phyloP scores from a whole-genome alignment of 1,140 invertebrate species.

The Andricus grossulariae region DNA sequence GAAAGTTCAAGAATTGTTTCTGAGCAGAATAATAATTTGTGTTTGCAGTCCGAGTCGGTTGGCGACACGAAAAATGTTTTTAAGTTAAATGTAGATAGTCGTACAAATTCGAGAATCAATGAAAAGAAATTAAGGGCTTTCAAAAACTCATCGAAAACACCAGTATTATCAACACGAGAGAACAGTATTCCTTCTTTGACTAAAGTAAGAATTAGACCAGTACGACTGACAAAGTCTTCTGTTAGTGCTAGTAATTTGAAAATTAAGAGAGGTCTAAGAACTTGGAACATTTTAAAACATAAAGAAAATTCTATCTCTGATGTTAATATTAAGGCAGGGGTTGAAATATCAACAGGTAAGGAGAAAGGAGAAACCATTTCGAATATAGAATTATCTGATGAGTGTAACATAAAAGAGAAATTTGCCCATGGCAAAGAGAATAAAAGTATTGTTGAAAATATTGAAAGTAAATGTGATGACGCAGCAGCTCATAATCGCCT shows the following conservation, averaged over 20 bases:
- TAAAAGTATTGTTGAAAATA: background rate
- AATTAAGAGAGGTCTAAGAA: background rate
- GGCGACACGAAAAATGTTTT: background rate
- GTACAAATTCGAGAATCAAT: background rate
- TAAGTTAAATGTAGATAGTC: background rate
- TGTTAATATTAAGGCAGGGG: conserved; percentile 3
- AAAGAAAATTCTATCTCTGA: background rate
- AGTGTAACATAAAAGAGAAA: background rate
- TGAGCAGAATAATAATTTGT: conserved; percentile 19
- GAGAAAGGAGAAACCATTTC: background rate
- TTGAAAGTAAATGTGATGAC: conserved; percentile 29
- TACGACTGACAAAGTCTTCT: conserved; percentile 27
- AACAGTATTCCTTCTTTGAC: conserved; percentile 49
- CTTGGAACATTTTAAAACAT: background rate
- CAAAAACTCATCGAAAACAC: conserved; percentile 35
- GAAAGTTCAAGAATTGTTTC: conserved; percentile 52
- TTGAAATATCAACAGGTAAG: background rate
- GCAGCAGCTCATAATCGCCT: conserved; percentile 49
- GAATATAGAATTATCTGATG: background rate
- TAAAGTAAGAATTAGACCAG: conserved; percentile 27
- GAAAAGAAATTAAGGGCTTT: background rate
- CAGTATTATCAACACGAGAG: conserved; percentile 48
- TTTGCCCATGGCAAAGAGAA: background rate
- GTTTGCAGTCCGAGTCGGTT: background rate
- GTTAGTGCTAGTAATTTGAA: conserved; percentile 15